Evolutionary conservation across 2,888 invertebrate species (phyloP).

Genomic region (Mesorhabditis belari): DNA sequence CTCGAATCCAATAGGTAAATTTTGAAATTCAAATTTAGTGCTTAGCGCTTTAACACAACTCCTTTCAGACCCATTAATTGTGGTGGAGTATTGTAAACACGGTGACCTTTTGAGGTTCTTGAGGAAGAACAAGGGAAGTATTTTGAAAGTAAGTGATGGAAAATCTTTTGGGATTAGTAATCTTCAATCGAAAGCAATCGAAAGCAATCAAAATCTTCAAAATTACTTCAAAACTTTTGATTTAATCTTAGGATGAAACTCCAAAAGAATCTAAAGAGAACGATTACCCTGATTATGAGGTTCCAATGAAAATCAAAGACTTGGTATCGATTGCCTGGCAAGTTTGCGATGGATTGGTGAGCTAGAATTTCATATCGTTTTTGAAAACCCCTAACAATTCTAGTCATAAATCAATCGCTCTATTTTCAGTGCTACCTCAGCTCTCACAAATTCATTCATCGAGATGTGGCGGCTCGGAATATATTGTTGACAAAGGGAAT

Average conservation of each 20-base stretch:
- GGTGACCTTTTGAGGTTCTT: slow-evolving; percentile 39
- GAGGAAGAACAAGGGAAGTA: slow-evolving; percentile 21
- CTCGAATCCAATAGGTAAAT: slow-evolving; percentile 10
- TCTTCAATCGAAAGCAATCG: no score
- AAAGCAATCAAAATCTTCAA: no score
- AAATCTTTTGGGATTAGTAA: no score
- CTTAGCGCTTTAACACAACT: background rate
- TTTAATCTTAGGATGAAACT: background rate
- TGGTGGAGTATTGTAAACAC: slow-evolving; percentile 34
- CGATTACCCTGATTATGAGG: no score
- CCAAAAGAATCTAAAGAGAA: background rate
- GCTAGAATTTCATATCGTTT: background rate
- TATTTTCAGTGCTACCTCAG: slow-evolving; percentile 27
- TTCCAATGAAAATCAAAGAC: slow-evolving; percentile 31
- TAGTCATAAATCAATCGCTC: background rate
- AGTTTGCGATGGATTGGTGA: slow-evolving; percentile 35
- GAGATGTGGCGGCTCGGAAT: slow-evolving; percentile 39
- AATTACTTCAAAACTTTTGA: background rate
- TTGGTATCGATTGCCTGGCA: slow-evolving; percentile 42
- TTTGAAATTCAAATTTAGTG: background rate
- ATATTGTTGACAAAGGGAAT: slow-evolving; percentile 32
- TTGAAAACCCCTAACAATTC: background rate
- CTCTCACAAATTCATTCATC: slow-evolving; percentile 36
- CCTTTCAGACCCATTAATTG: slow-evolving; percentile 31
- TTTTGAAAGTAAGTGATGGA: slow-evolving; percentile 12